Evolutionary conservation across 2,797 vertebrate genomes (phyloP).

Genomic region (Arrhamphus sclerolepis): DNA sequence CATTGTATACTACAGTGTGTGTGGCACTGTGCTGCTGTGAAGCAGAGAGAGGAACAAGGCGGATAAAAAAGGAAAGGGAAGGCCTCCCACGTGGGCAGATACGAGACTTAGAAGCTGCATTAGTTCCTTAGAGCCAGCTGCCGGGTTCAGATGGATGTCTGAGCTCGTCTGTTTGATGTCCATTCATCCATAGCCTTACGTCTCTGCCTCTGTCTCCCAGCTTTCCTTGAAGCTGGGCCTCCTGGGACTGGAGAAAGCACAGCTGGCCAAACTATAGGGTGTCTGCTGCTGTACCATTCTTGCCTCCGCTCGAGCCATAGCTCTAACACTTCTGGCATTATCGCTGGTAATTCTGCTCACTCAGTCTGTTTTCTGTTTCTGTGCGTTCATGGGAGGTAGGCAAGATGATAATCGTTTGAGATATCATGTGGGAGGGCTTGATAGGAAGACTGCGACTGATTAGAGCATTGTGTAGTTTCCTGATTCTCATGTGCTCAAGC

Average conservation of each 20-base stretch:
- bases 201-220: constrained; percentile 60
- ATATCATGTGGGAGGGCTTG: constrained; percentile 19
- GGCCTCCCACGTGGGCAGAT: constrained; percentile 70
- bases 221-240: constrained; percentile 42
- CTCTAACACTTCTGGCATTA: not conserved
- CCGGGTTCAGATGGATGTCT: constrained; percentile 67
- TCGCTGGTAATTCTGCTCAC: constrained; percentile 13
- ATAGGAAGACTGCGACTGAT: constrained; percentile 22
- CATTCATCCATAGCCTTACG: constrained; percentile 62
- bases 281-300: constrained; percentile 31
- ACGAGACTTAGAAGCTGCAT: constrained; percentile 64
- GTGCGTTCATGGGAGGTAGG: constrained; percentile 22
- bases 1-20: constrained; percentile 46
- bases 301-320: constrained; percentile 11
- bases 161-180: constrained; percentile 63
- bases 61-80: constrained; percentile 61
- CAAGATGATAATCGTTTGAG: constrained; percentile 1
- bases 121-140: constrained; percentile 72
- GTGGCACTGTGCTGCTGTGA: constrained; percentile 37
- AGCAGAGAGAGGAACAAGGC: constrained; percentile 19
- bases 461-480: not conserved
- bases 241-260: constrained; percentile 39
- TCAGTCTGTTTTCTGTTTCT: constrained; percentile 21
- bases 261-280: constrained; percentile 51
- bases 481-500: not conserved